Evolutionary conservation across 2,113 vertebrate species (phyloP), one percentile per base, ranked within the genome.

Genomic region (Epinephelus moara): DNA sequence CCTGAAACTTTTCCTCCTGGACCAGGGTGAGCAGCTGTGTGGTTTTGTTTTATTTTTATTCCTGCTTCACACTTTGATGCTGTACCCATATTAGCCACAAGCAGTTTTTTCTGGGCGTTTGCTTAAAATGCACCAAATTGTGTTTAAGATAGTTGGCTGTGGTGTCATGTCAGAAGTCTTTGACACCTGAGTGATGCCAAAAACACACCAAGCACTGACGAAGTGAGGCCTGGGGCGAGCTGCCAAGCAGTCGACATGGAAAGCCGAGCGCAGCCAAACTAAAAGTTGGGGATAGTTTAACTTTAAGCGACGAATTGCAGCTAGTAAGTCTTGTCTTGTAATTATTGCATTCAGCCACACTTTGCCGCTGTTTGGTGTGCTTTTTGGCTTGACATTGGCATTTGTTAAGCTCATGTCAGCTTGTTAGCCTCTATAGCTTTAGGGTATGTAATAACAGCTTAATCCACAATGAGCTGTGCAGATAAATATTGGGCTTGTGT

Each of bases 1-100:
- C 59, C 53, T 70, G n/a, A 75, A 66, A 30, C 4, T 0, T 74
- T 85, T 76, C 33, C 70, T 80, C 73, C 25, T 57, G 33, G 14
- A 33, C 30, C 25, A 49, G 66, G 49, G 27, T 47, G 62, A 80
- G 53, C 59, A 76, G 27, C 42, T 56, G 17, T 59, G 45, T 21
- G 49, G 15, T 19, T 59, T 61, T 67, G 49, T 45, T 77, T n/a
- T 19, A 12, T 30, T 13, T 15, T 5, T 37, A n/a, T 6, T 15
- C 37, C 42, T 3, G 4, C 67, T 76, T 75, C 61, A 55, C 67
- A 64, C 18, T 71, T 50, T 14, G 15, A 57, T 64, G 74, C 78
- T 80, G 77, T 70, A 79, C 67, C 74, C 13, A 11, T 79, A 53
- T 62, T 42, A 56, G 47, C 17, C 67, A 57, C 33, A 7, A 27